Evolutionary conservation across 2,888 invertebrate genomes (phyloP).

Genomic region (Polyommatus iphigenia): DNA sequence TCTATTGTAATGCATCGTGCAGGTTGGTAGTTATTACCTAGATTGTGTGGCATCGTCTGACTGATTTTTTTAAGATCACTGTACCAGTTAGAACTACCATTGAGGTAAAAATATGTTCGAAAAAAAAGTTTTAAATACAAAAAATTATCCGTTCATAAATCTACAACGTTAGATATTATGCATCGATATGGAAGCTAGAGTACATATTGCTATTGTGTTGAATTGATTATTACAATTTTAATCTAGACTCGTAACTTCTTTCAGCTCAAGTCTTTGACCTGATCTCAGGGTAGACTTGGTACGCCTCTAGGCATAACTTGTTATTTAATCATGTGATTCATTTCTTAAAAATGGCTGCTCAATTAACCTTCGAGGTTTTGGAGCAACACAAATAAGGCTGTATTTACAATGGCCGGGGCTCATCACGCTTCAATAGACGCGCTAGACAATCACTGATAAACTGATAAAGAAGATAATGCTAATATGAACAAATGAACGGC

Average conservation of each 20-base stretch:
- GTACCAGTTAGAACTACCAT: no score
- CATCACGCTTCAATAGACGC: conserved; percentile 62
- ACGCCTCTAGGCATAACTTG: background rate
- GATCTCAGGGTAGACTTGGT: background rate
- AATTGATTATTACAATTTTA: no score
- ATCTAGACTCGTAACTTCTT: no score
- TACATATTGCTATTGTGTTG: no score
- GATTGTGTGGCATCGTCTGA: background rate
- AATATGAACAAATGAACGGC: conserved; percentile 78
- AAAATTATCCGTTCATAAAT: no score
- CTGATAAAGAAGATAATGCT: conserved; percentile 76
- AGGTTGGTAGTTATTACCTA: background rate
- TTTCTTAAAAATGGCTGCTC: background rate
- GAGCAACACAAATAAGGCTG: conserved; percentile 52
- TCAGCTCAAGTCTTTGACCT: no score
- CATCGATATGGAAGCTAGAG: no score
- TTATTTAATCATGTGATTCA: background rate
- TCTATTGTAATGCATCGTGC: conserved; percentile 15
- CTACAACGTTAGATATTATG: no score
- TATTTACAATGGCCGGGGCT: conserved; percentile 74
- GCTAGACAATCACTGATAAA: conserved; percentile 73
- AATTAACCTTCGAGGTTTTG: background rate
- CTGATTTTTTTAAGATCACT: background rate
- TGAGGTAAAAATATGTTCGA: no score
- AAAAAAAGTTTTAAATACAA: no score